Evolutionary conservation across 2,113 vertebrate species (phyloP).

Genomic region (Tychaedon coryphoeus): DNA sequence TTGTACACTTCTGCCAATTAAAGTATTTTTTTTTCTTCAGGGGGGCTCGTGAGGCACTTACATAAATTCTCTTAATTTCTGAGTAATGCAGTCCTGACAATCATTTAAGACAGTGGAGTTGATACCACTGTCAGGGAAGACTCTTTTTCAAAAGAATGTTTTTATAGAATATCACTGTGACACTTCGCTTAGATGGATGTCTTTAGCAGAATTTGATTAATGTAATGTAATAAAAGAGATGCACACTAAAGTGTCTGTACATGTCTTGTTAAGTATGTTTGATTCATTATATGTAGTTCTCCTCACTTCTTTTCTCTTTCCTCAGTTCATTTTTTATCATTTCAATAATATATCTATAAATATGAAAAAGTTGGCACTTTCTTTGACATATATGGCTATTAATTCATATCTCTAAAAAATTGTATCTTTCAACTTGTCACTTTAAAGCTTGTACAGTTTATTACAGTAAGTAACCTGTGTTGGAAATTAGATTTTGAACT

Average conservation of each 20-base stretch:
- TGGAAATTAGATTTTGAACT: constrained; percentile 83
- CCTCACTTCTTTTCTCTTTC: constrained; percentile 77
- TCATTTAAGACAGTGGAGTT: constrained; percentile 84
- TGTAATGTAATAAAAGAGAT: constrained; percentile 89
- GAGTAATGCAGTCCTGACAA: constrained; percentile 84
- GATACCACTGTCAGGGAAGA: constrained; percentile 81
- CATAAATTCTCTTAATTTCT: constrained; percentile 91
- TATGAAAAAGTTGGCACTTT: constrained; percentile 88
- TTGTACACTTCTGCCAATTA: constrained; percentile 86
- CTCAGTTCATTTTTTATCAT: constrained; percentile 87
- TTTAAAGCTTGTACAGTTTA: constrained; percentile 81
- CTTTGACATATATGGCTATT: constrained; percentile 82
- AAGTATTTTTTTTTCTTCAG: constrained; percentile 85
- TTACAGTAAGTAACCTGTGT: constrained; percentile 81
- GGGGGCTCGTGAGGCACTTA: constrained; percentile 71
- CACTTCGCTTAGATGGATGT: constrained; percentile 81
- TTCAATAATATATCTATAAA: constrained; percentile 94
- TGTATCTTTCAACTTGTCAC: constrained; percentile 81
- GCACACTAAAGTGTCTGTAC: constrained; percentile 85
- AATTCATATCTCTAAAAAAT: constrained; percentile 84
- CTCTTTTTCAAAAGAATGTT: constrained; percentile 78
- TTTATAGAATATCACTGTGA: constrained; percentile 81
- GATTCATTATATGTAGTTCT: constrained; percentile 86
- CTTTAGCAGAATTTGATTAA: constrained; percentile 88
- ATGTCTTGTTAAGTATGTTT: constrained; percentile 87